Evolutionary conservation across 35 echinoderm and acorn worm species (phyloP).

Genomic region (Anneissia japonica): DNA sequence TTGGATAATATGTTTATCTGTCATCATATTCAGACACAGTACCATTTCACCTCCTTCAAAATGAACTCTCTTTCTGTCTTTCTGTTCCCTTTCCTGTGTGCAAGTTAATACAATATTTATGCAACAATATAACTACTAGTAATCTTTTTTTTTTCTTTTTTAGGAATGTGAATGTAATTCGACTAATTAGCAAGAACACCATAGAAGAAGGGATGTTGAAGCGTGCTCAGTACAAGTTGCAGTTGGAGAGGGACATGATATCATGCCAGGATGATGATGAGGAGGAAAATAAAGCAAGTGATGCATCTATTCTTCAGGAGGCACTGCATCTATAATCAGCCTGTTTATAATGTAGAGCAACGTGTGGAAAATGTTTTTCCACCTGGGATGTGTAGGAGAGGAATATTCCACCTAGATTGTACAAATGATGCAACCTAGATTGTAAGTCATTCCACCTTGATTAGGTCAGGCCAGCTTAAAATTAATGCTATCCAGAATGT

Average conservation of each 20-base stretch:
- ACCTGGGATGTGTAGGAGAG: too few species aligned
- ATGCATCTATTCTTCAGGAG: background rate
- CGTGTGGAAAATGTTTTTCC: too few species aligned
- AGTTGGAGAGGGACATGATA: slow-evolving; percentile 87
- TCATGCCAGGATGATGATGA: slow-evolving; percentile 40
- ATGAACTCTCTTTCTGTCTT: background rate
- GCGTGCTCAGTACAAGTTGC: slow-evolving; percentile 71
- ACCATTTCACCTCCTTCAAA: background rate
- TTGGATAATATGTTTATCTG: background rate
- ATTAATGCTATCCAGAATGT: too few species aligned
- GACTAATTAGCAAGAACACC: slow-evolving; percentile 69
- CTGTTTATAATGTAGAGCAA: too few species aligned
- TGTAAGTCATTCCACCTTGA: too few species aligned
- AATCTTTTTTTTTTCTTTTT: background rate
- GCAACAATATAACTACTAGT: too few species aligned
- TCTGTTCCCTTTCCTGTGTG: background rate
- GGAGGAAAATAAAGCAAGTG: background rate
- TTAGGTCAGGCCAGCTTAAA: too few species aligned
- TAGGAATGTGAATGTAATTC: slow-evolving; percentile 74
- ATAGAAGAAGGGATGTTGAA: slow-evolving; percentile 87
- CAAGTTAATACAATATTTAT: background rate
- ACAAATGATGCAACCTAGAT: too few species aligned
- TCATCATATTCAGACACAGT: background rate
- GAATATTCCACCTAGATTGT: too few species aligned
- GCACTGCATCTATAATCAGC: background rate